Percentiles rank a stretch among this genome's conserved stretches.
Conservation (phyloP, 2,888 invertebrate species). For the Boloria selene region DNA sequence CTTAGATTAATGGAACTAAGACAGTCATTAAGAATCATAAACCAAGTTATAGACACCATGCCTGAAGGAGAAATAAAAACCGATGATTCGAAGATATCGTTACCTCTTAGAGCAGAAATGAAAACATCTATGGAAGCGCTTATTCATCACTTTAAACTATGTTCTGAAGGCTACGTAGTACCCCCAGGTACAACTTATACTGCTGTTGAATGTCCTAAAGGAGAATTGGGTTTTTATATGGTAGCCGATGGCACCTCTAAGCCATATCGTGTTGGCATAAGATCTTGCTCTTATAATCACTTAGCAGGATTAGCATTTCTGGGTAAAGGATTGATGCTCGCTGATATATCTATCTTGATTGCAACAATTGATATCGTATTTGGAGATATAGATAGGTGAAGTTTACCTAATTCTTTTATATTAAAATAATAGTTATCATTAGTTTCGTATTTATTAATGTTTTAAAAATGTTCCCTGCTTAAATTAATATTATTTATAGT, state of each 20-base stretch:
- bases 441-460: too few relatives aligned
- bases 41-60: conserved; percentile 92
- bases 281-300: conserved; percentile 83
- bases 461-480: too few relatives aligned
- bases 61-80: conserved; percentile 89
- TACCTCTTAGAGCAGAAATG: conserved; percentile 91
- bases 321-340: conserved; percentile 85
- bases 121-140: conserved; percentile 93
- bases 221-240: conserved; percentile 93
- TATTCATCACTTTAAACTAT: conserved; percentile 95
- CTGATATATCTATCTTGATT: conserved; percentile 90
- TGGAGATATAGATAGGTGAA: conserved; percentile 84
- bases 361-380: conserved; percentile 85
- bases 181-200: conserved; percentile 93
- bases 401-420: not conserved
- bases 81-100: conserved; percentile 90
- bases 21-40: conserved; percentile 88
- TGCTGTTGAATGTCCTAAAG: conserved; percentile 91
- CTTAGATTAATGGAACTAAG: conserved; percentile 87
- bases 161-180: conserved; percentile 90
- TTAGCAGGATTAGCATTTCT: conserved; percentile 85
- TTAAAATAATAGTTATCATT: not conserved
- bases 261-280: conserved; percentile 86
- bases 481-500: too few relatives aligned
- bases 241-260: conserved; percentile 91